phyloP scores from a whole-genome alignment of 2,888 invertebrate species.

The Sepioteuthis lessoniana region DNA sequence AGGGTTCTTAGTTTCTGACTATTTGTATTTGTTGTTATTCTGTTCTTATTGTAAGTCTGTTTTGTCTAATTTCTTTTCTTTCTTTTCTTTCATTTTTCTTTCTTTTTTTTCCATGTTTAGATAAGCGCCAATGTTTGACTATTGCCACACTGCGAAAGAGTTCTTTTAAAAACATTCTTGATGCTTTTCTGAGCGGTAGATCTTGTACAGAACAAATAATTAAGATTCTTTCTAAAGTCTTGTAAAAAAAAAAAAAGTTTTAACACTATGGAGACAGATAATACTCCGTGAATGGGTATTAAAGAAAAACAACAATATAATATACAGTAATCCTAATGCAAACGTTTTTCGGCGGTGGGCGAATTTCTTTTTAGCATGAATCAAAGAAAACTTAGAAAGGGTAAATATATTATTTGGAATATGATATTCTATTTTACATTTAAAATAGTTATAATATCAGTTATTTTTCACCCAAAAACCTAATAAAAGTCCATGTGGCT shows the following conservation, averaged over 20 bases:
- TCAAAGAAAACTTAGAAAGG: too few species aligned
- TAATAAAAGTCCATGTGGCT: too few species aligned
- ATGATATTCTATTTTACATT: too few species aligned
- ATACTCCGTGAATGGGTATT: too few species aligned
- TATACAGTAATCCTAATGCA: too few species aligned
- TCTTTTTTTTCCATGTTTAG: not conserved
- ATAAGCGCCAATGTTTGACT: not conserved
- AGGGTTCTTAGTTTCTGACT: constrained; percentile 33
- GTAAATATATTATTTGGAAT: too few species aligned
- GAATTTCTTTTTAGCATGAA: too few species aligned
- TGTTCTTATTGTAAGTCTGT: not conserved
- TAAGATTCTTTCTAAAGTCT: too few species aligned
- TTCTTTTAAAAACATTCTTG: not conserved
- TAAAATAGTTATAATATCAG: too few species aligned
- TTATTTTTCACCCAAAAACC: too few species aligned
- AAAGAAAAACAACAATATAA: too few species aligned
- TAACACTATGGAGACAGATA: not conserved
- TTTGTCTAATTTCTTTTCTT: not conserved
- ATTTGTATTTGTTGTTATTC: not conserved
- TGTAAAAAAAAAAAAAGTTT: not conserved
- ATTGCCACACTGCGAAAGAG: not conserved
- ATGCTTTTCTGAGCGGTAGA: not conserved
- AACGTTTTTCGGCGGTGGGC: too few species aligned
- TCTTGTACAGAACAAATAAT: not conserved
- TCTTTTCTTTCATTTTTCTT: not conserved